Evolutionary conservation across 2,888 invertebrate species (phyloP), one percentile per base, ranked within the genome.

Genomic region (Protophormia terraenovae): DNA sequence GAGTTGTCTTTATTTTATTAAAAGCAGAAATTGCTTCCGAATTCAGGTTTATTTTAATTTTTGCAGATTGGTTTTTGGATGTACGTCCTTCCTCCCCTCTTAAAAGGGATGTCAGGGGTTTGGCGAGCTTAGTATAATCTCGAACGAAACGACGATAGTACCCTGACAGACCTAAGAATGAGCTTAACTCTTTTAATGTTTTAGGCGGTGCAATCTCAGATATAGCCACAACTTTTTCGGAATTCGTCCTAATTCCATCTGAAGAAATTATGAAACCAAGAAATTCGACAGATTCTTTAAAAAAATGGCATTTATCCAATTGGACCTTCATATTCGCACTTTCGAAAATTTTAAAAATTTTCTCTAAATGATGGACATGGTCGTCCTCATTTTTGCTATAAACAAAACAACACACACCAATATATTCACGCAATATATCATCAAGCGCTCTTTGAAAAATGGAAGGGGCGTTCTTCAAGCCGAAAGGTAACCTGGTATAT

Each of bases 401-500:
- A n/a, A 55, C 55, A 4, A 27, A 55, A 55, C 55, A 55, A 27
- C 27, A 55, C 16, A 27, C 55, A 27, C 55, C 55, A 6, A 55
- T 27, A 8, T 27, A 55, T 10, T 55, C 55, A 3, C 55, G 27
- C 27, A 55, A 55, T 27, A 55, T 55, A n/a, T n/a, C n/a, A n/a
- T n/a, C n/a, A n/a, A n/a, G n/a, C n/a, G n/a, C n/a, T n/a, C n/a
- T n/a, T n/a, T 55, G 55, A n/a, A 55, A 55, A 3, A 55, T 55
- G 4, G 55, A 55, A 12, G 58, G 66, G 29, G n/a, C 47, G 32
- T 58, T 60, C 45, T 60, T 60, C 38, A 75, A 24, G 24, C 41
- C 75, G n/a, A 75, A 75, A 2, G 75, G 41, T 22, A 75, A 41
- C 22, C 75, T 71, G 2, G 50, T 19, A 24, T 19, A 71, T 55